Conservation (phyloP, 2,888 invertebrate species). For the Lasioglossum marginatum region DNA sequence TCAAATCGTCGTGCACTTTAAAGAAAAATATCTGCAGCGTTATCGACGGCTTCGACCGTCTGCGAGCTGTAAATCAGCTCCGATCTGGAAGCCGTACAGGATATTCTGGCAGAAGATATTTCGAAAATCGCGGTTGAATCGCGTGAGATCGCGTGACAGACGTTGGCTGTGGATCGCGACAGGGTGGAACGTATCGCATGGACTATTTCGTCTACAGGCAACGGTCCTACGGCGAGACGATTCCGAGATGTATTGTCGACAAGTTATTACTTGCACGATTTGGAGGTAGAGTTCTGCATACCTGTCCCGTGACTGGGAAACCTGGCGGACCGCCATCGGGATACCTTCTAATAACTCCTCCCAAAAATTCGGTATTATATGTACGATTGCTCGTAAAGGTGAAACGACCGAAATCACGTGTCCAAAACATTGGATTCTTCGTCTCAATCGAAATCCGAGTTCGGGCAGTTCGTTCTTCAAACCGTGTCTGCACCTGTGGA, state of each 20-base stretch:
- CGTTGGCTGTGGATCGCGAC: constrained; percentile 36
- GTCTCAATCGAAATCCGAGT: neutral
- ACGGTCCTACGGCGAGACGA: constrained; percentile 49
- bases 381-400: no score
- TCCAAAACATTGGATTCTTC: neutral
- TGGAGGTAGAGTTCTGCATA: constrained; percentile 55
- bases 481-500: neutral
- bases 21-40: neutral
- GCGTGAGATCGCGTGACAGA: neutral
- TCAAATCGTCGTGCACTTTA: neutral
- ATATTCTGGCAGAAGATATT: neutral
- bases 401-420: neutral
- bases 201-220: constrained; percentile 47
- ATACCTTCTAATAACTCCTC: constrained; percentile 45
- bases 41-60: neutral
- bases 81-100: neutral
- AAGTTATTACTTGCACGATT: constrained; percentile 66
- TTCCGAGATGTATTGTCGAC: constrained; percentile 58
- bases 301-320: constrained; percentile 49
- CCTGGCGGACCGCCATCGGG: constrained; percentile 55
- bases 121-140: neutral
- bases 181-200: constrained; percentile 55
- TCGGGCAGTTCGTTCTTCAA: neutral
- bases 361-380: constrained; percentile 46
- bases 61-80: neutral